These are phyloP conservation scores for Muscicapa striata DNA, from an alignment of 2,797 vertebrate species.

Conservation along the genomic window DNA sequence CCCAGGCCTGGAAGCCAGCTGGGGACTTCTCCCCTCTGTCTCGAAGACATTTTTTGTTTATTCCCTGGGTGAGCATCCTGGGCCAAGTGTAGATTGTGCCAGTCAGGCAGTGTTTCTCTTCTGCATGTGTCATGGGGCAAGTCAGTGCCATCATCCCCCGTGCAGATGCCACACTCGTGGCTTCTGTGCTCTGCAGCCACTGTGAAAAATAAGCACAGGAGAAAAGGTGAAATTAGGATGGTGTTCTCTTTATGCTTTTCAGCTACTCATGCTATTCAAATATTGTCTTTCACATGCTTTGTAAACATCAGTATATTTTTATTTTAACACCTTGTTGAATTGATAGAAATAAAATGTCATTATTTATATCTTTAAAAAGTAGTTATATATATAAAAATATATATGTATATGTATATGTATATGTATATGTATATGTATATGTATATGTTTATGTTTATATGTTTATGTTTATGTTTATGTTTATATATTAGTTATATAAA, in stretches of 20 bases:
- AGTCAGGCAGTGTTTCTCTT: not conserved
- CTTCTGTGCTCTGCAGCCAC: not conserved
- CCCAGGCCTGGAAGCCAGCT: slow-evolving; percentile 6
- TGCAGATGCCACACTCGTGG: fast-evolving
- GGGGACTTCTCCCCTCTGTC: not conserved
- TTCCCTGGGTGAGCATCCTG: not conserved
- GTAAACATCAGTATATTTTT: not conserved
- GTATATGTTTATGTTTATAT: no score
- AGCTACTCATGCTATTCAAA: not conserved
- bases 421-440: no score
- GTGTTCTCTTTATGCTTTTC: not conserved
- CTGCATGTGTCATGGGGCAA: not conserved
- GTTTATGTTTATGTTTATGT: no score
- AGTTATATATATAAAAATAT: not conserved
- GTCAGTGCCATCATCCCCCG: not conserved
- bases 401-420: no score
- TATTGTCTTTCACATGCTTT: not conserved
- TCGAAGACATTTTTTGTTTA: fast-evolving
- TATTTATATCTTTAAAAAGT: not conserved
- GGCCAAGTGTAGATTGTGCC: not conserved
- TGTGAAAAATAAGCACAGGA: not conserved
- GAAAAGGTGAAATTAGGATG: not conserved
- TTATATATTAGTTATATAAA: no score
- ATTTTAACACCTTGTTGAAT: not conserved
- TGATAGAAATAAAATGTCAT: not conserved